Percentiles rank a stretch among this genome's conserved stretches.
These are phyloP conservation scores for Dasysyrphus albostriatus DNA, from an alignment of 2,888 invertebrate genomes.

Conservation along the genomic window DNA sequence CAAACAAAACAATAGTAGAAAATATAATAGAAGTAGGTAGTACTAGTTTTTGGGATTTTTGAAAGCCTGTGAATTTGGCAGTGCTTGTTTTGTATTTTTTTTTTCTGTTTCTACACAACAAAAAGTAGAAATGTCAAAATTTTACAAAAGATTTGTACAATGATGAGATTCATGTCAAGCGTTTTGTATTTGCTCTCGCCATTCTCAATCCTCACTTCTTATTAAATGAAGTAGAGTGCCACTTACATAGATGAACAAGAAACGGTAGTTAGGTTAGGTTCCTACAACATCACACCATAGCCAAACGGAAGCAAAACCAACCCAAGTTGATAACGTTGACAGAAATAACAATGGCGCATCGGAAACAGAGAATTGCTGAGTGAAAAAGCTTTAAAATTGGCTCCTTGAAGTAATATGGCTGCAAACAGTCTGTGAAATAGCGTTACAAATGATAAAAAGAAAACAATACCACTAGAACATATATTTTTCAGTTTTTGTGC, in stretches of 20 bases:
- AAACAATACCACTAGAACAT: no score
- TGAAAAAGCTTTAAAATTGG: slow-evolving; percentile 44
- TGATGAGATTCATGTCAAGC: slow-evolving; percentile 51
- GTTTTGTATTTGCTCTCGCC: slow-evolving; percentile 51
- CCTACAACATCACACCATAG: slow-evolving; percentile 1
- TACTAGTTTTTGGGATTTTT: slow-evolving; percentile 35
- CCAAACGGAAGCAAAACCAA: slow-evolving; percentile 13
- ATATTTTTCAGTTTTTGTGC: no score
- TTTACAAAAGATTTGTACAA: slow-evolving; percentile 33
- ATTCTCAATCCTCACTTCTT: slow-evolving; percentile 38
- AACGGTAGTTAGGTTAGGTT: background rate
- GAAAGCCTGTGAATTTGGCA: slow-evolving; percentile 52
- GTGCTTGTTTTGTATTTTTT: background rate
- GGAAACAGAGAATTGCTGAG: slow-evolving; percentile 48
- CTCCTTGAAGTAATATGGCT: slow-evolving; percentile 14
- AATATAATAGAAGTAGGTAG: slow-evolving; percentile 4
- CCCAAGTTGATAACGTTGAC: slow-evolving; percentile 31
- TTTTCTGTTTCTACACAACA: slow-evolving; percentile 18
- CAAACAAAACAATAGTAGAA: slow-evolving; percentile 2
- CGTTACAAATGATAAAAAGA: background rate
- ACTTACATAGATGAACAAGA: slow-evolving; percentile 45
- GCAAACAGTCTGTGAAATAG: background rate
- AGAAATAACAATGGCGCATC: slow-evolving; percentile 45
- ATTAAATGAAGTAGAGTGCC: slow-evolving; percentile 34
- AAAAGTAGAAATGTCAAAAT: slow-evolving; percentile 41